phyloP scores from a whole-genome alignment of 2,888 invertebrate genomes.

The Drosophila bunnanda region DNA sequence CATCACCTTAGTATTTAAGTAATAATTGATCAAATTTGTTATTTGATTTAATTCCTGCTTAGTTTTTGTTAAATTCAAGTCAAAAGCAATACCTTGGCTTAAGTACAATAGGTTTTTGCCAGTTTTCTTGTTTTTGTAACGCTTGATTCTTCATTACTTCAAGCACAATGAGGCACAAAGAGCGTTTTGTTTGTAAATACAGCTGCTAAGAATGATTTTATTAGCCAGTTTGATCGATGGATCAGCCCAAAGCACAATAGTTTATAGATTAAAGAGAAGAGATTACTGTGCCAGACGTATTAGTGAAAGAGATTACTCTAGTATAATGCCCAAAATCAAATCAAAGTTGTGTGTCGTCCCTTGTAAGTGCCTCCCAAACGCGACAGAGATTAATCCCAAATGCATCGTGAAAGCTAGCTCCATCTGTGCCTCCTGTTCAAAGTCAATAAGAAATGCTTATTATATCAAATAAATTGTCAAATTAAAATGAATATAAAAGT shows the following conservation, averaged over 20 bases:
- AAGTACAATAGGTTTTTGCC: too few relatives aligned
- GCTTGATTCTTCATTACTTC: too few relatives aligned
- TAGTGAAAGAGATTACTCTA: conserved; percentile 4
- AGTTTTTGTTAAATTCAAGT: background rate
- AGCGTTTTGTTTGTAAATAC: conserved; percentile 3
- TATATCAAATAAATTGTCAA: background rate
- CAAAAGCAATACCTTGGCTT: background rate
- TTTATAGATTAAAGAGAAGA: background rate
- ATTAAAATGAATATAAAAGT: background rate
- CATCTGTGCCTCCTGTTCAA: conserved; percentile 1
- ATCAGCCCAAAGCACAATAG: conserved; percentile 8
- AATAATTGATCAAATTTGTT: background rate
- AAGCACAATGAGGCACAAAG: conserved; percentile 2
- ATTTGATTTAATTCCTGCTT: background rate
- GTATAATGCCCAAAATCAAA: conserved; percentile 22
- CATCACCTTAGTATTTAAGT: conserved; percentile 1
- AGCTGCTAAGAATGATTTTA: background rate
- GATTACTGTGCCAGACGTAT: conserved; percentile 3
- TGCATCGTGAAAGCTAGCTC: background rate
- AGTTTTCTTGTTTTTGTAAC: background rate
- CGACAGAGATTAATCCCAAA: background rate
- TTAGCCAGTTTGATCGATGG: background rate
- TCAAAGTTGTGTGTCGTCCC: conserved; percentile 9
- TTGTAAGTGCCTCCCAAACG: background rate
- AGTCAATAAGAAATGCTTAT: background rate